These are phyloP conservation scores for Drosophila suboccidentalis DNA, from an alignment of 2,888 invertebrate genomes.

Conservation along the genomic window DNA sequence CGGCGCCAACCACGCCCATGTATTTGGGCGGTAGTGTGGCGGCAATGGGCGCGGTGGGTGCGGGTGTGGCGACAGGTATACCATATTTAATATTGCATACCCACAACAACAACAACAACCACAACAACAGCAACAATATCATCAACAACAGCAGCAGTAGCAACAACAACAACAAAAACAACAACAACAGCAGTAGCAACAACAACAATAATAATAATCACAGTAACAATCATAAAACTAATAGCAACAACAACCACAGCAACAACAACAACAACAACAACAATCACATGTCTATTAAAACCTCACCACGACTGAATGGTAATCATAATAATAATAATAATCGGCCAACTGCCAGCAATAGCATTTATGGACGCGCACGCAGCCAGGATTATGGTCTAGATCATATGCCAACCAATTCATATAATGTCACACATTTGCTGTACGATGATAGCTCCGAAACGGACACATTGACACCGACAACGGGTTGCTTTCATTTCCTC, in stretches of 20 bases:
- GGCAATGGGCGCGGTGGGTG: conserved; percentile 54
- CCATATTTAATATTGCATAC: conserved; percentile 71
- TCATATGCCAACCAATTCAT: conserved; percentile 31
- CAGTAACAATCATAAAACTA: conserved; percentile 29
- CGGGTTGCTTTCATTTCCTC: conserved; percentile 4
- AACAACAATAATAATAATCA: conserved; percentile 20
- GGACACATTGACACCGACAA: conserved; percentile 45
- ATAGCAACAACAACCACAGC: conserved; percentile 28
- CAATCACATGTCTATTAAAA: conserved; percentile 46
- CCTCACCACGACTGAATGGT: conserved; percentile 57
- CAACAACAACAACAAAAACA: conserved; percentile 25
- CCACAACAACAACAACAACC: conserved; percentile 48
- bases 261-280: conserved; percentile 39
- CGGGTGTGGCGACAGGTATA: conserved; percentile 70
- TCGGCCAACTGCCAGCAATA: conserved; percentile 6
- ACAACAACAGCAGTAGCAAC: conserved; percentile 36
- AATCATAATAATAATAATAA: conserved; percentile 43
- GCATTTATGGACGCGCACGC: conserved; percentile 61
- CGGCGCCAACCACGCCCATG: conserved; percentile 58
- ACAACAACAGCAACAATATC: conserved; percentile 38
- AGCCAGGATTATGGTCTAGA: conserved; percentile 85
- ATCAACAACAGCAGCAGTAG: conserved; percentile 35
- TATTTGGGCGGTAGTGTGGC: conserved; percentile 53
- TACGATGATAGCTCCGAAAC: conserved; percentile 73
- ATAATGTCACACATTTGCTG: conserved; percentile 28